These are phyloP conservation scores for Numida meleagris DNA, from an alignment of 2,113 vertebrate species.

Conservation along the genomic window DNA sequence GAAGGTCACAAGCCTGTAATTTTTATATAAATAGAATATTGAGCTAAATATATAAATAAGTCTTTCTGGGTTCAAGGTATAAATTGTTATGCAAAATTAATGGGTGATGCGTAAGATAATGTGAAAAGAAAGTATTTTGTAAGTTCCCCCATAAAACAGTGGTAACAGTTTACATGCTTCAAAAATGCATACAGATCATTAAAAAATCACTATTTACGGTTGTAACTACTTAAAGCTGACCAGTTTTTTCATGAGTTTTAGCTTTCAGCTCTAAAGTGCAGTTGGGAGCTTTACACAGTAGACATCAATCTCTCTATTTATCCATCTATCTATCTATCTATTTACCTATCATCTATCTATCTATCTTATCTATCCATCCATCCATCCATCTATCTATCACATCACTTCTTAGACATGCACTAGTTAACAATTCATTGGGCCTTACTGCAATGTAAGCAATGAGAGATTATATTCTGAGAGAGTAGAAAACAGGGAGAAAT, in stretches of 20 bases:
- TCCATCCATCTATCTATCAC: too few species aligned
- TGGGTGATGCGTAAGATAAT: neutral
- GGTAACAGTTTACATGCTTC: neutral
- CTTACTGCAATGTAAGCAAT: accelerated
- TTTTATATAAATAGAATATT: neutral
- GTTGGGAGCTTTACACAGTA: neutral
- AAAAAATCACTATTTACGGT: neutral
- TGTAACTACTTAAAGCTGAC: neutral
- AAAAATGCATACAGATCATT: neutral
- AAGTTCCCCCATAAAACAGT: neutral
- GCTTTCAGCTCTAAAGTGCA: neutral
- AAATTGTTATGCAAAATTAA: neutral
- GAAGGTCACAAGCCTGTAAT: conserved; percentile 1
- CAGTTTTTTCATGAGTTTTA: neutral
- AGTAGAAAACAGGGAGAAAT: neutral
- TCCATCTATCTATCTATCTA: too few species aligned
- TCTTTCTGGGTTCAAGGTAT: neutral
- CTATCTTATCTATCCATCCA: too few species aligned
- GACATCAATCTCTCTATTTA: neutral
- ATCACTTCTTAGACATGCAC: neutral
- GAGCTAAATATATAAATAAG: neutral
- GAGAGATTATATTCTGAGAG: neutral
- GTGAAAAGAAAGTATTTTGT: neutral
- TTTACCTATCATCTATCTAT: too few species aligned
- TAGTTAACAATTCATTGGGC: neutral